Conservation (phyloP, 1,140 invertebrate species). For the Neodiprion pinetum region DNA sequence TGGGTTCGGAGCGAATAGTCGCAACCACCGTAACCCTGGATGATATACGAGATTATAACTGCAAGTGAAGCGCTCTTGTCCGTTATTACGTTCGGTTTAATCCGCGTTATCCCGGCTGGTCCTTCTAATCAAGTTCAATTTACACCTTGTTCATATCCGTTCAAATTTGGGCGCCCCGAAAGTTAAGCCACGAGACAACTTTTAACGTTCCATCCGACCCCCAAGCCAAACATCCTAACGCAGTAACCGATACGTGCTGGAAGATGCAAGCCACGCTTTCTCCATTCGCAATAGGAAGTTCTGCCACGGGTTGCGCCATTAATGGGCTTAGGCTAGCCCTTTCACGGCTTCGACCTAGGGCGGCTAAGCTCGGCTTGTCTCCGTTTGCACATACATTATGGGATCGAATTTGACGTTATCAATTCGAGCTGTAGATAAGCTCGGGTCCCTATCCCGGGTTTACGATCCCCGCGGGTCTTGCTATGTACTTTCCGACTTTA, state of each 20-base stretch:
- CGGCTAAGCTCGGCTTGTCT: conserved; percentile 3
- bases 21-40: not conserved
- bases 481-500: not conserved
- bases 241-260: not conserved
- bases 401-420: conserved; percentile 7
- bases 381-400: conserved; percentile 5
- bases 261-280: conserved; percentile 4
- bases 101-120: not conserved
- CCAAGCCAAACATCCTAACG: not conserved
- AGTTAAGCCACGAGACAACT: not conserved
- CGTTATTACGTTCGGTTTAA: conserved; percentile 7
- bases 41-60: conserved; percentile 3
- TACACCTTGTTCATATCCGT: not conserved
- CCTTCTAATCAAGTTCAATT: not conserved
- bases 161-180: not conserved
- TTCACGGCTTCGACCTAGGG: conserved; percentile 2
- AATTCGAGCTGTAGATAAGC: conserved; percentile 7
- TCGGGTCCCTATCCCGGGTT: not conserved
- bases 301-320: not conserved
- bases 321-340: conserved; percentile 2
- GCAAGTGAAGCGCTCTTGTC: conserved; percentile 4
- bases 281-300: not conserved
- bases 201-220: too few species aligned
- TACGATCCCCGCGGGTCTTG: not conserved
- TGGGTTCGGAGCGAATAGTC: not conserved